Base-by-base conservation (phyloP, 2,797 vertebrate genomes). In the Acipenser oxyrinchus region DNA sequence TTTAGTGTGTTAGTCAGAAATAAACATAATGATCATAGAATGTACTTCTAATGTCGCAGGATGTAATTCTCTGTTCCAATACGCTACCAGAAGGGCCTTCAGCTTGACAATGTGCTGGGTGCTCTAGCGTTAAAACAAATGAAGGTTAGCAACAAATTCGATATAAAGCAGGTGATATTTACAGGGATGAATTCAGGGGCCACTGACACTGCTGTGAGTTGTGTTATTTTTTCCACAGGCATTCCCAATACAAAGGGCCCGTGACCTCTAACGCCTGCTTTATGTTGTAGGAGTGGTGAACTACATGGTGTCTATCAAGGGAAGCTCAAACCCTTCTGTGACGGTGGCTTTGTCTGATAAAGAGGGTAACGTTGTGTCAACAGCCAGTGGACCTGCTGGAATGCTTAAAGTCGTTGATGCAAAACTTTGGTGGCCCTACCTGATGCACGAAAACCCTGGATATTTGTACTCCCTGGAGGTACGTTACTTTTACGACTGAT, bases 381-480 rank as follows among this genome's bases (percentile, higher is more conserved):
- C 81, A 4, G 84, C 84, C 0, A 72, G 18, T 0, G 83, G 81
- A 0, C 1, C 63, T 1, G 51, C 48, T 48, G 94, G 93, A 62
- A 79, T 87, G 49, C 87, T 99, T n/a, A 89, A 83, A 80, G 89
- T 98, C 66, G 69, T 69, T 1, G 75, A 86, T 10, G 92, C 92
- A 50, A 84, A 84, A 3, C 89, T 97, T 68, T 99, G 96, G 96
- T 99, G 96, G 96, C 96, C 96, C 0, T 97, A 94, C 71, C 79
- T 98, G 81, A 97, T 97, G 95, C 90, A 95, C 0, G 81, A 91
- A 67, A 87, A 75, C 64, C 92, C 93, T 1, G 96, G 87, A 49
- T 97, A 97, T 73, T 86, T 95, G 52, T 99, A 98, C 73, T 87
- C 81, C 1, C 73, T 98, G 81, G 90, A 95, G 92, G 93, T 94